Percentiles rank a stretch among this genome's conserved stretches.
Evolutionary conservation across 2,888 invertebrate genomes (phyloP).

Genomic region (Callosobruchus maculatus): DNA sequence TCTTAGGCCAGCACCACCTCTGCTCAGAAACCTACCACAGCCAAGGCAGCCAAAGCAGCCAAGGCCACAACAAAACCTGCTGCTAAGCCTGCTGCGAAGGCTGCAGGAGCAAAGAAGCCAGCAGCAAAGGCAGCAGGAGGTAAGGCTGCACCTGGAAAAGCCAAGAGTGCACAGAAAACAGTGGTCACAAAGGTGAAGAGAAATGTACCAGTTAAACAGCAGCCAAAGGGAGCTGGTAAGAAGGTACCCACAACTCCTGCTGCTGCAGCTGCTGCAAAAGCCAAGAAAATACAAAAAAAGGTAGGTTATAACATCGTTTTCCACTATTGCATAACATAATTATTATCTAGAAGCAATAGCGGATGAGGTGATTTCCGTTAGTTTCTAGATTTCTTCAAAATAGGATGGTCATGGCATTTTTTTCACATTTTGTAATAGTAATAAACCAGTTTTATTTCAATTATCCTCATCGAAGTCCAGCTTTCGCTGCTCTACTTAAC

Average conservation of each 20-base stretch:
- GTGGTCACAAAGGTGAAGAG: conserved; percentile 53
- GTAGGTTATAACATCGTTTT: conserved; percentile 47
- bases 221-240: conserved; percentile 53
- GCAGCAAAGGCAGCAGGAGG: conserved; percentile 35
- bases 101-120: conserved; percentile 23
- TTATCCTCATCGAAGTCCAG: too few species aligned
- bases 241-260: conserved; percentile 36
- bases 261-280: conserved; percentile 57
- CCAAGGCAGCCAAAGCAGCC: conserved; percentile 45
- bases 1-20: background rate
- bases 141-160: conserved; percentile 30
- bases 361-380: too few species aligned
- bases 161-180: conserved; percentile 47
- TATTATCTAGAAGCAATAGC: too few species aligned
- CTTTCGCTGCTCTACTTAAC: too few species aligned
- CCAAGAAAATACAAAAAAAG: conserved; percentile 83
- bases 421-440: too few species aligned
- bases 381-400: too few species aligned
- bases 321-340: too few species aligned
- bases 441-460: too few species aligned
- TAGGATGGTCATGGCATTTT: too few species aligned
- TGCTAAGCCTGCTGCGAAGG: conserved; percentile 34
- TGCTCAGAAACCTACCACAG: conserved; percentile 29
- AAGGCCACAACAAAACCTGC: conserved; percentile 32
- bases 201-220: conserved; percentile 53